Base-by-base conservation (phyloP, 1,140 invertebrate genomes). In the Aphidius gifuensis region DNA sequence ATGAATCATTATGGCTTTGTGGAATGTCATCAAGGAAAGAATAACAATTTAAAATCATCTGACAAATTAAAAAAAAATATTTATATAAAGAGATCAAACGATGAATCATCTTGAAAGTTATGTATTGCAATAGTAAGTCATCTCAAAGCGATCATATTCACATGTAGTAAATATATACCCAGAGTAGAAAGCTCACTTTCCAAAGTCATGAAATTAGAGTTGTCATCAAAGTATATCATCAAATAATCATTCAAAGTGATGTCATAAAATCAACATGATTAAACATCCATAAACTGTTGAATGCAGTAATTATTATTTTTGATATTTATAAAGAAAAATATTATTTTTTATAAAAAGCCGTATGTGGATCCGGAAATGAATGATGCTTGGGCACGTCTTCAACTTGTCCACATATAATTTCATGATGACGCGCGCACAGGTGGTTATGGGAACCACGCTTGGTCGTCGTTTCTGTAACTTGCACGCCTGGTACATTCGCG, bases 1-100 rank as follows among this genome's bases (percentile, higher is more conserved):
- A 38, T 62, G 62, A 67, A 63, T 67, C 66, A 67, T 65, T 48
- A 32, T 32, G 23, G 23, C 58, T 47, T 11, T 43, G 54, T 9
- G 60, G 63, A 67, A 67, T 67, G 66, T 54, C 58, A 50, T 64
- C 66, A 50, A 67, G 66, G 66, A 67, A 67, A 63, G 64, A 65
- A 63, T 32, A 32, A 32, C 23, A 32, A 32, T 32, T 32, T 32
- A 32, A 32, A 32, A 1, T 32, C 23, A 32, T 32, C 23, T 32
- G 23, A 32, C 23, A 16, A 16, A 16, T 16, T 16, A 16, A 16
- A 16, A 32, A 32, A 32, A 32, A 32, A 32, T 21, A 40, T 38
- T 59, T 50, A 42, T n/a, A 7, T 59, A 23, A 16, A 59, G 47
- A 59, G 47, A 59, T 42, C 46, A 23, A 38, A 4, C n/a, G 58